These are phyloP conservation scores for Hemiscyllium ocellatum DNA, from an alignment of 2,113 vertebrate species.

Conservation along the genomic window DNA sequence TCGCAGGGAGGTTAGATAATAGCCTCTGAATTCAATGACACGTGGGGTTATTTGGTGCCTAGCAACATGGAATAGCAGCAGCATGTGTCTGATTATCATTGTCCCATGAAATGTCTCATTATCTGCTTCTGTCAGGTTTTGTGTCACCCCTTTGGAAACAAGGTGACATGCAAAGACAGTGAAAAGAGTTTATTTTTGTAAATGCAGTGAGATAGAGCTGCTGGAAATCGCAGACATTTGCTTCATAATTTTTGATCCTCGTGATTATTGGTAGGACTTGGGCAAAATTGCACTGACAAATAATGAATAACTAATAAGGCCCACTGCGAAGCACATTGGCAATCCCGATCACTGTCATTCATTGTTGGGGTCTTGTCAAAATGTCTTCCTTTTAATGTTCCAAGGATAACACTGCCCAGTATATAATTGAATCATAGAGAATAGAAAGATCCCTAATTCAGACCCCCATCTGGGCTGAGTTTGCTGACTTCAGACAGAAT, in stretches of 20 bases:
- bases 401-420: background rate
- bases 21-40: constrained; percentile 13
- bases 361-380: background rate
- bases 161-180: background rate
- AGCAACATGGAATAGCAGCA: background rate
- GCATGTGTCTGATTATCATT: constrained; percentile 2
- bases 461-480: background rate
- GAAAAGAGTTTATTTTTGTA: background rate
- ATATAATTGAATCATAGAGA: background rate
- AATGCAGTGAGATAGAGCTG: background rate
- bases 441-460: background rate
- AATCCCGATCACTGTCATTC: background rate
- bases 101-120: constrained; percentile 22
- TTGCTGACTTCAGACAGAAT: background rate
- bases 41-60: background rate
- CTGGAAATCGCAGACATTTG: background rate
- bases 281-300: background rate
- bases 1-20: background rate
- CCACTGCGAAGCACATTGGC: background rate
- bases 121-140: background rate
- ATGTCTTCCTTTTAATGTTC: background rate
- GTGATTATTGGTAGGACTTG: background rate
- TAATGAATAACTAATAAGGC: background rate
- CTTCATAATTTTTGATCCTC: background rate
- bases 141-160: background rate